Base-by-base conservation (phyloP, 1,140 invertebrate species). In the Grapholita molesta region DNA sequence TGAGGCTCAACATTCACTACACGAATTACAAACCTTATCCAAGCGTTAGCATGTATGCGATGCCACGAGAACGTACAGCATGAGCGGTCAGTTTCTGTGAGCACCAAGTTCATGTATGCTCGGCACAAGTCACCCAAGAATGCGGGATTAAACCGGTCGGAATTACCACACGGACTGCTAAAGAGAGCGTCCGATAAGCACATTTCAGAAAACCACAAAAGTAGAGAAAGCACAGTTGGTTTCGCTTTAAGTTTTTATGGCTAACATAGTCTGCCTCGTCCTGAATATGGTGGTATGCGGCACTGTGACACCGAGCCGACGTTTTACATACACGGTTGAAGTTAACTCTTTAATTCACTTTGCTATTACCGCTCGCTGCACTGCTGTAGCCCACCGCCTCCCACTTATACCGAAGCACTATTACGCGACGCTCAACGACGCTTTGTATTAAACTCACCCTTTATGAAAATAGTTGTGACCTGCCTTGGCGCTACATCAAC, bases 401-500 rank as follows among this genome's bases (percentile, higher is more conserved):
- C 55, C 55, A 61, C 55, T 61, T 61, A 32, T 30, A 32, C 25
- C 9, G 55, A 61, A 28, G 55, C 55, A 15, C 55, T 61, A 21
- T 61, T 61, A 61, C 18, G 55, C 55, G 12, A 28, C 25, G 55
- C 25, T 61, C 55, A 61, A 61, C 55, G 55, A 32, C 64, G 64
- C 64, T 65, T 65, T 65, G 64, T 65, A 65, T 65, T 65, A 65
- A 65, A 33, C 64, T 65, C 64, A 35, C 30, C 30, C 64, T 65
- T 35, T 65, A 32, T 61, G 55, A 61, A 61, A 61, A 61, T 61
- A 61, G 55, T 61, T 61, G 55, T 15, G 55, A 61, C 55, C 55
- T 61, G 18, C 24, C 55, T 61, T 25, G 7, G 55, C 28, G 28
- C 24, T 61, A 61, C 55, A 61, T 28, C 55, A 28, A 61, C 11